Conservation (phyloP, 2,113 vertebrate species). For the Paradoxurus hermaphroditus region DNA sequence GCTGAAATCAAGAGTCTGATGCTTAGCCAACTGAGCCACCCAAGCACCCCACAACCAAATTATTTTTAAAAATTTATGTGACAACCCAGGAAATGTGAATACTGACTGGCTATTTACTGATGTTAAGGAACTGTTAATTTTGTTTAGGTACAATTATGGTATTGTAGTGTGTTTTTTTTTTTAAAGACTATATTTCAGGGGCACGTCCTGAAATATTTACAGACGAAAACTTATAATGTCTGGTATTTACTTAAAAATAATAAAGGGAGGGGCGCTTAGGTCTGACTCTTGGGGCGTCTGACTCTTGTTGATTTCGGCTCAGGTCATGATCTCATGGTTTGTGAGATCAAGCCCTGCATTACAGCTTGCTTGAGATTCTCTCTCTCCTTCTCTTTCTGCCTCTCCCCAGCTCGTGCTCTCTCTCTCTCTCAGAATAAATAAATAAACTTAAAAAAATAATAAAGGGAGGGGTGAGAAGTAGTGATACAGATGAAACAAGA, state of each 20-base stretch:
- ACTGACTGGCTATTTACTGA: neutral
- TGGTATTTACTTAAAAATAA: conserved; percentile 32
- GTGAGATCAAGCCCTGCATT: too few species aligned
- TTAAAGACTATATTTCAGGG: conserved; percentile 19
- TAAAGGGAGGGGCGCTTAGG: neutral
- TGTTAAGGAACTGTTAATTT: neutral
- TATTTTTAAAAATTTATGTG: neutral
- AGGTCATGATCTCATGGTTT: too few species aligned
- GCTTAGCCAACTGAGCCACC: too few species aligned
- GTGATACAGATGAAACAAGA: neutral
- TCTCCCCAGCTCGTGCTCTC: too few species aligned
- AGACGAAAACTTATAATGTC: neutral
- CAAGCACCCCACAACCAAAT: neutral
- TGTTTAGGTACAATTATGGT: neutral
- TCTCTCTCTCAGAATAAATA: too few species aligned
- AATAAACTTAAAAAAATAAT: neutral
- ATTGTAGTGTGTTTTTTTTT: neutral
- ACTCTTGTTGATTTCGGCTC: too few species aligned
- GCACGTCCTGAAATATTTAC: neutral
- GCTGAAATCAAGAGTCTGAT: too few species aligned
- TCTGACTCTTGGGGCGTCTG: too few species aligned
- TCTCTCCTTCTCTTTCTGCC: too few species aligned
- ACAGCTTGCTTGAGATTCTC: too few species aligned
- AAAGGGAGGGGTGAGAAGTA: neutral
- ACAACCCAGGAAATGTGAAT: neutral